Percentiles rank a stretch among this genome's conserved stretches.
Conservation (phyloP, 1,140 invertebrate genomes). For the Panulirus ornatus region DNA sequence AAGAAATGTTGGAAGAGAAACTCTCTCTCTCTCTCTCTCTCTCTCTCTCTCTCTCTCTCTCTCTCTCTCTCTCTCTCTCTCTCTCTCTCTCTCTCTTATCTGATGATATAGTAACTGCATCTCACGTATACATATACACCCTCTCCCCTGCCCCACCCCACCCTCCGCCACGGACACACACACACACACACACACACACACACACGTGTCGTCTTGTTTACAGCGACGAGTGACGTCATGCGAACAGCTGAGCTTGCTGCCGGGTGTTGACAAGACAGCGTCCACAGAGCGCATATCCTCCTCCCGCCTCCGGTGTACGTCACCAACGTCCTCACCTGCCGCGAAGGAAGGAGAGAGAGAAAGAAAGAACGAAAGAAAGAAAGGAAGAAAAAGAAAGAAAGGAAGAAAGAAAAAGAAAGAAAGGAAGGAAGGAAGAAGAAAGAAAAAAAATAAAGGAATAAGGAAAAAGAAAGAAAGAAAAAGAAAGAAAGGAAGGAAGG, state of each 20-base stretch:
- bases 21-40: background rate
- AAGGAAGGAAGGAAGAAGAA: background rate
- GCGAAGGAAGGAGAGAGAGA: background rate
- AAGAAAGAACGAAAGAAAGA: too few species aligned
- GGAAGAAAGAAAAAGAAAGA: background rate
- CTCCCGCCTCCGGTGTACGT: background rate
- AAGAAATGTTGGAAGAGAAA: background rate
- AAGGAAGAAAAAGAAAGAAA: background rate
- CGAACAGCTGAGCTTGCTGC: background rate
- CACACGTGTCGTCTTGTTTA: background rate
- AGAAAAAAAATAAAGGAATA: background rate
- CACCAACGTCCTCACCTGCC: background rate
- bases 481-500: background rate
- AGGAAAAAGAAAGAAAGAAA: background rate
- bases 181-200: background rate
- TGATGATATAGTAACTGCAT: background rate
- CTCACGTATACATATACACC: background rate
- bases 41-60: constrained; percentile 7
- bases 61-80: background rate
- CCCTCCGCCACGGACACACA: too few species aligned
- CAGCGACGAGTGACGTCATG: background rate
- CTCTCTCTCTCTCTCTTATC: background rate
- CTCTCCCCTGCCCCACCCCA: background rate
- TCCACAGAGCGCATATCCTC: background rate
- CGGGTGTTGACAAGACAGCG: background rate